These are phyloP conservation scores for Cyclopterus lumpus DNA, from an alignment of 2,797 vertebrate species.

Conservation along the genomic window DNA sequence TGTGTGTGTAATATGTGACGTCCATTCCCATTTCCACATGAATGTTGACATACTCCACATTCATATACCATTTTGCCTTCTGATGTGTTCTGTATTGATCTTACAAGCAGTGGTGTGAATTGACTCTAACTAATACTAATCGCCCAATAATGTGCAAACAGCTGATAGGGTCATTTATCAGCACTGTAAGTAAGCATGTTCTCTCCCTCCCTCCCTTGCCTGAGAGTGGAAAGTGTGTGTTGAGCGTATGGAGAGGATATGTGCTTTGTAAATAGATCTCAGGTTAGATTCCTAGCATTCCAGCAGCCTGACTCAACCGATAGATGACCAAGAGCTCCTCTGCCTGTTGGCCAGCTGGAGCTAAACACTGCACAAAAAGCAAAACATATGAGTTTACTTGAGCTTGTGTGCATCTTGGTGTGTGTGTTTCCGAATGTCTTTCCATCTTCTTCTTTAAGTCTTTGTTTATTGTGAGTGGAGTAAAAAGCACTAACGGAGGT, in stretches of 20 bases:
- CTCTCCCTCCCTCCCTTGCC: slow-evolving; percentile 19
- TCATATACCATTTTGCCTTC: slow-evolving; percentile 32
- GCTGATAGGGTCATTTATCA: slow-evolving; percentile 59
- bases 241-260: slow-evolving; percentile 73
- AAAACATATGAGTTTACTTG: slow-evolving; percentile 20
- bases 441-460: slow-evolving; percentile 56
- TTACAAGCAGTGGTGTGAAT: slow-evolving; percentile 38
- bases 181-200: slow-evolving; percentile 30
- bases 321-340: slow-evolving; percentile 67
- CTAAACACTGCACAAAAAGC: slow-evolving; percentile 32
- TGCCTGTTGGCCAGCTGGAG: slow-evolving; percentile 63
- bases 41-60: slow-evolving; percentile 1
- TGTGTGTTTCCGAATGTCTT: slow-evolving; percentile 40
- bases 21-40: neutral
- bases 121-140: slow-evolving; percentile 68
- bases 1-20: neutral
- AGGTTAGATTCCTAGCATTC: slow-evolving; percentile 85
- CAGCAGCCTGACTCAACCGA: slow-evolving; percentile 75
- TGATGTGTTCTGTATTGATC: slow-evolving; percentile 60
- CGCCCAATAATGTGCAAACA: slow-evolving; percentile 55
- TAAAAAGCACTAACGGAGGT: slow-evolving; percentile 54
- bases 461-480: slow-evolving; percentile 73
- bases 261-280: slow-evolving; percentile 85
- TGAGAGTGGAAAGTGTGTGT: slow-evolving; percentile 60
- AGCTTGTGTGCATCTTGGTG: slow-evolving; percentile 5